A percentile compares a stretch with the other conserved stretches of the same genome.
Conservation (phyloP, 2,888 invertebrate species). For the Epirrhoe tristata region DNA sequence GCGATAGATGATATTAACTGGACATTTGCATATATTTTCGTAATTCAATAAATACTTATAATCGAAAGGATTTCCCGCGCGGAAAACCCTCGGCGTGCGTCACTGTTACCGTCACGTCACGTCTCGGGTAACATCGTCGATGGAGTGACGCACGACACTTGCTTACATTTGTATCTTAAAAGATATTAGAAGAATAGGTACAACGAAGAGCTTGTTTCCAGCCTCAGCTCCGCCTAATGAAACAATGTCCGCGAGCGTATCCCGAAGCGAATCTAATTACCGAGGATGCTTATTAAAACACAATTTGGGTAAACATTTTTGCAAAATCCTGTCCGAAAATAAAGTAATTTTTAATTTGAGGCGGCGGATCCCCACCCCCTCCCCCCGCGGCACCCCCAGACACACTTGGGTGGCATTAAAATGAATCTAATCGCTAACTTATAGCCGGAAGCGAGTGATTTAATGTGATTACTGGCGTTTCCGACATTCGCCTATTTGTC, state of each 20-base stretch:
- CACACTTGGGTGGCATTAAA: constrained; percentile 35
- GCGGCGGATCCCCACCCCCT: constrained; percentile 8
- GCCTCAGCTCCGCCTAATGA: constrained; percentile 20
- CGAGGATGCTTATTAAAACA: constrained; percentile 43
- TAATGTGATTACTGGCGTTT: constrained; percentile 51
- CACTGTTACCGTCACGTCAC: background rate
- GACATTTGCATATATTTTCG: too few species aligned
- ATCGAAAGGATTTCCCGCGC: background rate
- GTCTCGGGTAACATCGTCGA: background rate
- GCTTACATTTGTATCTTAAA: background rate
- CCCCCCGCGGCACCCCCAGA: background rate
- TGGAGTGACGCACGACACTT: background rate
- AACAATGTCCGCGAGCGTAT: constrained; percentile 38
- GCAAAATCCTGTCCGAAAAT: constrained; percentile 31
- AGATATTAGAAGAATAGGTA: constrained; percentile 1
- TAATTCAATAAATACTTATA: background rate
- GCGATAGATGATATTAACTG: too few species aligned
- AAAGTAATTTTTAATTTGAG: constrained; percentile 42
- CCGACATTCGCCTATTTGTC: constrained; percentile 52
- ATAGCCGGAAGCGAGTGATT: constrained; percentile 58
- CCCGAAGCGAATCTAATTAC: constrained; percentile 43
- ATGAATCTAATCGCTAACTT: constrained; percentile 54
- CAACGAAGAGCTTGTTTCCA: constrained; percentile 20
- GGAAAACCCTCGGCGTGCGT: background rate
- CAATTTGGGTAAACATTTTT: constrained; percentile 42